Evolutionary conservation across 2,113 vertebrate genomes (phyloP).

Genomic region (Progne subis): DNA sequence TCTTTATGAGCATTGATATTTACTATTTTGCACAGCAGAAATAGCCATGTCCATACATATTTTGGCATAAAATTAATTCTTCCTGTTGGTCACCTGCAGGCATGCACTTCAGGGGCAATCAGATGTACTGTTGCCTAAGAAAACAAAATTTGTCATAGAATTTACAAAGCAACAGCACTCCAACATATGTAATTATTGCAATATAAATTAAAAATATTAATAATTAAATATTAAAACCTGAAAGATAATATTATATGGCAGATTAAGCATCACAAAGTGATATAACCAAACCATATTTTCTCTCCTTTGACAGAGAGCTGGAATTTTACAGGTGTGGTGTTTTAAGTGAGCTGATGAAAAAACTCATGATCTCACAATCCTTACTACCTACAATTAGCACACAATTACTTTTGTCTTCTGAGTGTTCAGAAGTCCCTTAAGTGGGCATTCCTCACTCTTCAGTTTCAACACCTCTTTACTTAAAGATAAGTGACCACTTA

Average conservation of each 20-base stretch:
- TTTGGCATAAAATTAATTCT: background rate
- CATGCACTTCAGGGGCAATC: background rate
- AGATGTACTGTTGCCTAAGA: background rate
- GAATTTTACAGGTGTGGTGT: background rate
- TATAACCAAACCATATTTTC: background rate
- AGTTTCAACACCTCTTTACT: background rate
- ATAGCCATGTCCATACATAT: background rate
- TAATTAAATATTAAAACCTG: background rate
- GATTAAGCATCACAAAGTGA: background rate
- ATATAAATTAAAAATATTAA: background rate
- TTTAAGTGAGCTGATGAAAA: background rate
- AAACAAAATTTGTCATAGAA: background rate
- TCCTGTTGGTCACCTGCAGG: background rate
- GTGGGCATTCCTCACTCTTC: background rate
- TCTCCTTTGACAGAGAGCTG: background rate
- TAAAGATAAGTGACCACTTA: background rate
- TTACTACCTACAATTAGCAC: background rate
- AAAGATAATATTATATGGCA: background rate
- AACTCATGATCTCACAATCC: background rate
- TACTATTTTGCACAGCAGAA: background rate
- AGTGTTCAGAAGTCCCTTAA: background rate
- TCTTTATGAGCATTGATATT: background rate
- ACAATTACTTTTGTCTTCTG: background rate
- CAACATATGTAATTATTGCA: background rate
- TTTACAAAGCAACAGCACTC: background rate